A percentile compares a stretch with the other conserved stretches of the same genome.
These are phyloP conservation scores for Eleutherodactylus coqui DNA, from an alignment of 2,797 vertebrate genomes.

Conservation along the genomic window DNA sequence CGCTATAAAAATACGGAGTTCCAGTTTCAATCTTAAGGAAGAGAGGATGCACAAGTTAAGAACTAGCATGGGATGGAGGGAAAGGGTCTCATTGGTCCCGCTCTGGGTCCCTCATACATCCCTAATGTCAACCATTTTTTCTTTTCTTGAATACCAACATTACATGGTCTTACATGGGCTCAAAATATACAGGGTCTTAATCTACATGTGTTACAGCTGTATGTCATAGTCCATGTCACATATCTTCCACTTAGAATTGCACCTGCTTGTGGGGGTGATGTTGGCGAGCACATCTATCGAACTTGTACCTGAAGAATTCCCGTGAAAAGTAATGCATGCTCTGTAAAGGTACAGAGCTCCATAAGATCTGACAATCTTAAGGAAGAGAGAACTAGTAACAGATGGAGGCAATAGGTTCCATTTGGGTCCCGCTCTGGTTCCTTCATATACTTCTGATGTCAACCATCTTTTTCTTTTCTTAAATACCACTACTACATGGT, in stretches of 20 bases:
- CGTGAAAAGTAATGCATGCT: no score
- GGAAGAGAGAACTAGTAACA: no score
- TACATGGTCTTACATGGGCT: not conserved
- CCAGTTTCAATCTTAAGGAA: not conserved
- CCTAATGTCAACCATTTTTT: not conserved
- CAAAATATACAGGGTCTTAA: no score
- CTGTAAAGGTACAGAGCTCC: no score
- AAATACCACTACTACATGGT: not conserved
- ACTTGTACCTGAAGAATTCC: no score
- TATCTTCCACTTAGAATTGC: no score
- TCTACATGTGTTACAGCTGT: no score
- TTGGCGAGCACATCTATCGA: no score
- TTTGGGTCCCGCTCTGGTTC: not conserved
- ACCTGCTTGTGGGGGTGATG: no score
- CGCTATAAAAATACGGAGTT: not conserved
- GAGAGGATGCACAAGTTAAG: not conserved
- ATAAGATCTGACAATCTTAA: no score
- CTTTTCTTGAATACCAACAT: not conserved
- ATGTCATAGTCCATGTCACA: no score
- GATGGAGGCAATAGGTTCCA: no score
- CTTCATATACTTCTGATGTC: not conserved
- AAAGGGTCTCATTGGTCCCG: not conserved
- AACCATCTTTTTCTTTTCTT: not conserved
- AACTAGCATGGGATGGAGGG: not conserved
- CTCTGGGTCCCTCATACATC: not conserved